Percentiles rank a stretch among this genome's conserved stretches.
phyloP scores from a whole-genome alignment of 2,888 invertebrate species.

The Ctena decussata region DNA sequence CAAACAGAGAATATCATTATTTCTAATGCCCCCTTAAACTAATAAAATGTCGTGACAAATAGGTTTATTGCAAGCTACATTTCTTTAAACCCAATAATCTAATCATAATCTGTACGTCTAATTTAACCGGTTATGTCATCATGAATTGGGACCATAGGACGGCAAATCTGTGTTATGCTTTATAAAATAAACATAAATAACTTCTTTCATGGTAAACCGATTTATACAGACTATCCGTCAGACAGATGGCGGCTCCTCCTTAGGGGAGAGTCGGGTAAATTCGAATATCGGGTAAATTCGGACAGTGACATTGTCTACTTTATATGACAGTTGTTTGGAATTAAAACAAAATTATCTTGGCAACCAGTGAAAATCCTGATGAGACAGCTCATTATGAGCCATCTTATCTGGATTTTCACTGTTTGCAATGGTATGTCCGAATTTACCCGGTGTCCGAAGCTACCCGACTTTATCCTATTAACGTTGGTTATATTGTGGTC shows the following conservation, averaged over 20 bases:
- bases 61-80: background rate
- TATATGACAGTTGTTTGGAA: too few relatives aligned
- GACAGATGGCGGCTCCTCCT: background rate
- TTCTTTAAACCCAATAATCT: background rate
- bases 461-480: too few relatives aligned
- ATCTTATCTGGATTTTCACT: too few relatives aligned
- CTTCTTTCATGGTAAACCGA: background rate
- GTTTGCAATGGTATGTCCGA: too few relatives aligned
- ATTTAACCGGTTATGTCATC: background rate
- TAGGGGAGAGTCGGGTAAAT: too few relatives aligned
- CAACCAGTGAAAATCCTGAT: too few relatives aligned
- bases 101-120: background rate
- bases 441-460: too few relatives aligned
- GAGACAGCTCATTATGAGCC: too few relatives aligned
- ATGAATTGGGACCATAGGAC: background rate
- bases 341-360: too few relatives aligned
- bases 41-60: background rate
- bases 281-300: too few relatives aligned
- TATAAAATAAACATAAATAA: background rate
- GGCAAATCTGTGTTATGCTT: background rate
- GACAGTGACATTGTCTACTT: too few relatives aligned
- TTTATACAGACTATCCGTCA: background rate
- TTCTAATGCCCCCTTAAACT: background rate
- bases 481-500: too few relatives aligned
- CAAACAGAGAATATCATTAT: background rate